Evolutionary conservation across 1,140 invertebrate species (phyloP).

Genomic region (Whitmania pigra): DNA sequence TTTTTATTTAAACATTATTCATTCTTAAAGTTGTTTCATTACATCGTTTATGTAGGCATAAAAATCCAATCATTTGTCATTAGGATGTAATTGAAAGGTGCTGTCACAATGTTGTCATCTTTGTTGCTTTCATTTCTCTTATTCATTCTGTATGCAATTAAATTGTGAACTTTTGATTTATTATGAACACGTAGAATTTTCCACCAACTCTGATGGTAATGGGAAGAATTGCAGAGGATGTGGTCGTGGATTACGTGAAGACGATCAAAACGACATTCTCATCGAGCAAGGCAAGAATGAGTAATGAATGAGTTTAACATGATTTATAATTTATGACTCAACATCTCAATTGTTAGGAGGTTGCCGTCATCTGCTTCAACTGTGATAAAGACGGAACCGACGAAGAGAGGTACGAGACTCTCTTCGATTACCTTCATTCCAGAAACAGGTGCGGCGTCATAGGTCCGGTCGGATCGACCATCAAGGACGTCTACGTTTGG

Average conservation of each 20-base stretch:
- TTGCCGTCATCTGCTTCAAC: constrained; percentile 65
- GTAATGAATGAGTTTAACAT: no score
- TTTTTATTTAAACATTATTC: no score
- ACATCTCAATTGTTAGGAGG: constrained; percentile 58
- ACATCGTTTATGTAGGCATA: no score
- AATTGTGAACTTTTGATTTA: no score
- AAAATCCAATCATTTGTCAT: no score
- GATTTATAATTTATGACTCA: not conserved
- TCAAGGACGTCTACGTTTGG: constrained; percentile 89
- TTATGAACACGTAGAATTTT: constrained; percentile 34
- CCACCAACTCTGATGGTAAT: constrained; percentile 71
- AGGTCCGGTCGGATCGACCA: constrained; percentile 54
- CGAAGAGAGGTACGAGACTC: constrained; percentile 66
- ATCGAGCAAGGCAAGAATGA: constrained; percentile 12
- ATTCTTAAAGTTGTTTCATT: no score
- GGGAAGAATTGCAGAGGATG: constrained; percentile 73
- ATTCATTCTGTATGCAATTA: no score
- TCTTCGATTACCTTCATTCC: constrained; percentile 76
- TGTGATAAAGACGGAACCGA: constrained; percentile 64
- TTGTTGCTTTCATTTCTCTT: no score
- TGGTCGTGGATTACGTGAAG: constrained; percentile 82
- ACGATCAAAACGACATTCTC: constrained; percentile 56
- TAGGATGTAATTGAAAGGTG: no score
- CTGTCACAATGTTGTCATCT: no score
- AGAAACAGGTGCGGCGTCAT: constrained; percentile 59